Conservation (phyloP, 2,888 invertebrate genomes). For the Callosobruchus maculatus region DNA sequence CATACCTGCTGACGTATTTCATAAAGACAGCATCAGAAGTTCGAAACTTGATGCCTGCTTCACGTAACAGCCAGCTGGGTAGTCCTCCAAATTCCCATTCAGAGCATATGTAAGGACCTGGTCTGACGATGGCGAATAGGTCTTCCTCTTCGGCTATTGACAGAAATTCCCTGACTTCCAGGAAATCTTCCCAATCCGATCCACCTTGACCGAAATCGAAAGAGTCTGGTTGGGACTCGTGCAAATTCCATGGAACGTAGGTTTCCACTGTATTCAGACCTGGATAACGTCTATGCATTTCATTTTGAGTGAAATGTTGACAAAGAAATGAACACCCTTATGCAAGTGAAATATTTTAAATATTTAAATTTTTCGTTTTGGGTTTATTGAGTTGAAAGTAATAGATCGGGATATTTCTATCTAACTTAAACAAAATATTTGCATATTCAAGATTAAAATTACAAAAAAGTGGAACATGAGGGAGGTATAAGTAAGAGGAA, state of each 20-base stretch:
- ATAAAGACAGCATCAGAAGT: constrained; percentile 43
- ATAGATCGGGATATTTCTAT: no score
- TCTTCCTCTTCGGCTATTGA: constrained; percentile 72
- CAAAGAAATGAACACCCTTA: no score
- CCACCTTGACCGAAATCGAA: constrained; percentile 60
- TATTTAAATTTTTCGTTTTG: no score
- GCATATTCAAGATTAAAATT: no score
- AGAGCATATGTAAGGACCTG: constrained; percentile 90
- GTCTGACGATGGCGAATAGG: constrained; percentile 74
- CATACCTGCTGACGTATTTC: constrained; percentile 35
- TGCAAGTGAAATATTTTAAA: no score
- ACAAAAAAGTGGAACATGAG: no score
- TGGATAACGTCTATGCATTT: neutral
- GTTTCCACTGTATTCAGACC: constrained; percentile 89
- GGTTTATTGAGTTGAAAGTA: no score
- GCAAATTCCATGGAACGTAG: constrained; percentile 84
- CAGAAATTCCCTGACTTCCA: constrained; percentile 63
- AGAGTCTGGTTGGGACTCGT: constrained; percentile 63
- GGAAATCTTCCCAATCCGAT: constrained; percentile 50
- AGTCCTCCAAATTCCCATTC: constrained; percentile 69
- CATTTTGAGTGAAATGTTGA: no score
- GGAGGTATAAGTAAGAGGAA: no score
- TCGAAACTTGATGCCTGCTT: constrained; percentile 49
- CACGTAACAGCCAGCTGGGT: constrained; percentile 42
- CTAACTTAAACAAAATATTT: no score